phyloP scores from a whole-genome alignment of 1,140 invertebrate species.

The Papilio xuthus region DNA sequence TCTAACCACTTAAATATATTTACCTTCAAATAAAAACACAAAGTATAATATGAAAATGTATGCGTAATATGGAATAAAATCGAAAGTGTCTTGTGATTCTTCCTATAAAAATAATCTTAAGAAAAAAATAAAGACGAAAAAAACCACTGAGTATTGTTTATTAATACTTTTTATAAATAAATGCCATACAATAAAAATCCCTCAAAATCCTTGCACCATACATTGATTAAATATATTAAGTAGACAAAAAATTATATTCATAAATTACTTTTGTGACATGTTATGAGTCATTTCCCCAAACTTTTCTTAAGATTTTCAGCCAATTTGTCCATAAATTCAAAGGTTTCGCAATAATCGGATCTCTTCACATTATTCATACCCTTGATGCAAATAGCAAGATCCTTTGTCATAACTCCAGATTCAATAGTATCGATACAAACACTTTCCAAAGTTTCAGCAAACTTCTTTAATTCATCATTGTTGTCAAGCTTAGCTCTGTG shows the following conservation, averaged over 20 bases:
- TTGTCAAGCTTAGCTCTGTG: constrained; percentile 97
- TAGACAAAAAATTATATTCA: constrained; percentile 53
- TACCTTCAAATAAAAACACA: neutral
- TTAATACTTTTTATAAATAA: constrained; percentile 56
- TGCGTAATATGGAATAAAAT: neutral
- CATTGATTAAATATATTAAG: constrained; percentile 42
- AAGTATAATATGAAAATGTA: neutral
- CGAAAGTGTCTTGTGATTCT: neutral
- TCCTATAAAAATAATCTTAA: neutral
- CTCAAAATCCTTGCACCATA: constrained; percentile 55
- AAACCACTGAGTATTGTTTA: constrained; percentile 41
- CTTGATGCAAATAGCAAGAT: constrained; percentile 99
- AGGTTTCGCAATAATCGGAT: constrained; percentile 97
- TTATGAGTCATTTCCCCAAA: constrained; percentile 68
- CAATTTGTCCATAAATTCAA: constrained; percentile 98
- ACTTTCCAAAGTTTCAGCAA: constrained; percentile 92
- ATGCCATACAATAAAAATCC: constrained; percentile 61
- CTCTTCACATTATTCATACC: constrained; percentile 92
- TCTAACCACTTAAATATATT: constrained; percentile 5
- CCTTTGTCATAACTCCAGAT: constrained; percentile 98
- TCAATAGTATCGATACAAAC: constrained; percentile 98
- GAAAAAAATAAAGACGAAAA: constrained; percentile 40
- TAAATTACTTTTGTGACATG: constrained; percentile 55
- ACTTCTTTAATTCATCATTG: constrained; percentile 89
- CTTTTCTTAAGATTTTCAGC: constrained; percentile 94